Conservation (phyloP, 53 echinoderm and acorn worm genomes). For the Astropecten irregularis region DNA sequence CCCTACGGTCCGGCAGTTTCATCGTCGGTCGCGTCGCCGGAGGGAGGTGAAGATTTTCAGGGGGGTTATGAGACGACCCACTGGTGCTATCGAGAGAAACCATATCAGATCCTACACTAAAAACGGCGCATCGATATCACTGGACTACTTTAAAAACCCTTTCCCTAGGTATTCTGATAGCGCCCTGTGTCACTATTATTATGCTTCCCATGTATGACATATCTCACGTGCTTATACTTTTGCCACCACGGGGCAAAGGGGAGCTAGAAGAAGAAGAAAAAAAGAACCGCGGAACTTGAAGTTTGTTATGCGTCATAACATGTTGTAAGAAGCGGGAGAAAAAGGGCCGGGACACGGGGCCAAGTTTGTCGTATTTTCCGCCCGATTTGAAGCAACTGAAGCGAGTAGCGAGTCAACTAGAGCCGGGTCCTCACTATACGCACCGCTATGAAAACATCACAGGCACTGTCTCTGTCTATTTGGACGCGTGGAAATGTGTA, state of each 20-base stretch:
- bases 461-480: no score
- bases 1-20: slow-evolving; percentile 40
- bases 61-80: background rate
- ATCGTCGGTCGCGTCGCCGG: slow-evolving; percentile 35
- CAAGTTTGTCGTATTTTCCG: slow-evolving; percentile 51
- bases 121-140: slow-evolving; percentile 19
- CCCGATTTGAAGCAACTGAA: slow-evolving; percentile 38
- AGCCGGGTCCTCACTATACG: background rate
- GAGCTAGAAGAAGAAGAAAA: no score
- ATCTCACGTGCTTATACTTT: slow-evolving; percentile 20
- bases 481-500: no score
- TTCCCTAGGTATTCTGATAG: no score
- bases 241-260: slow-evolving; percentile 42
- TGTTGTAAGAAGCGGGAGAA: slow-evolving; percentile 51
- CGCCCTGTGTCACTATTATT: no score
- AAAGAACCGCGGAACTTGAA: slow-evolving; percentile 34
- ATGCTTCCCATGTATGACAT: slow-evolving; percentile 19
- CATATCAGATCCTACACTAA: slow-evolving; percentile 14
- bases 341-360: slow-evolving; percentile 48
- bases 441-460: slow-evolving; percentile 6
- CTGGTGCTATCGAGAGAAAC: slow-evolving; percentile 35
- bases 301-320: slow-evolving; percentile 56
- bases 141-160: no score
- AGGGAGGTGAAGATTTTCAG: no score
- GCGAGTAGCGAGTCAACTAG: slow-evolving; percentile 34